Conservation (phyloP, 92 coral and sea anemone species). For the Ricordea florida region DNA sequence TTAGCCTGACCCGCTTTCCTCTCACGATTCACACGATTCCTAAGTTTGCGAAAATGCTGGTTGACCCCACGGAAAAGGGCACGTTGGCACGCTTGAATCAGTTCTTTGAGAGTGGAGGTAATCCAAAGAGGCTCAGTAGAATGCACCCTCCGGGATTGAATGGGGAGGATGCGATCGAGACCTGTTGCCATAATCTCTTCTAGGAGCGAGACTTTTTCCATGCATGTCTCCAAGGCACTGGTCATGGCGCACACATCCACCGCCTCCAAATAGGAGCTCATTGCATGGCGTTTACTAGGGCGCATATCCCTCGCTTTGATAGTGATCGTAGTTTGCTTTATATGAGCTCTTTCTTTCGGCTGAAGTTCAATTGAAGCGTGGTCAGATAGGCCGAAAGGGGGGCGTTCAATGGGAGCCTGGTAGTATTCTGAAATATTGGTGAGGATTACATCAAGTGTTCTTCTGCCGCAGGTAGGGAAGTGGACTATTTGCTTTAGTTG, state of each 20-base stretch:
- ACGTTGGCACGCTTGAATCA: no score
- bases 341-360: constrained; percentile 21
- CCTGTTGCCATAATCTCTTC: constrained; percentile 27
- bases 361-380: constrained; percentile 33
- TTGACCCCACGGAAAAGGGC: no score
- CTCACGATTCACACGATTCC: no score
- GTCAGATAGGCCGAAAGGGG: constrained; percentile 29
- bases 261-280: constrained; percentile 20
- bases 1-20: no score
- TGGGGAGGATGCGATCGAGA: constrained; percentile 25
- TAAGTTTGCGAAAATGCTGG: no score
- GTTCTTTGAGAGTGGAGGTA: no score
- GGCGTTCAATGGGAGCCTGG: constrained; percentile 22
- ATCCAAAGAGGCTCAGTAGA: no score
- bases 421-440: constrained; percentile 7
- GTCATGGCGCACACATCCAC: background rate
- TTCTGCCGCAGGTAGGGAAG: constrained; percentile 27
- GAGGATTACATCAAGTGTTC: constrained; percentile 11
- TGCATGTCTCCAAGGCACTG: background rate
- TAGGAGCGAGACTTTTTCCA: constrained; percentile 20
- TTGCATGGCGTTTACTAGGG: constrained; percentile 37
- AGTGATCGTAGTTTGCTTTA: constrained; percentile 3
- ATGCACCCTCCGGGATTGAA: no score
- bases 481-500: constrained; percentile 34
- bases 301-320: constrained; percentile 37